Percentiles rank a stretch among this genome's conserved stretches.
phyloP scores from a whole-genome alignment of 2,797 vertebrate genomes.

The Chaetodon trifasciatus region DNA sequence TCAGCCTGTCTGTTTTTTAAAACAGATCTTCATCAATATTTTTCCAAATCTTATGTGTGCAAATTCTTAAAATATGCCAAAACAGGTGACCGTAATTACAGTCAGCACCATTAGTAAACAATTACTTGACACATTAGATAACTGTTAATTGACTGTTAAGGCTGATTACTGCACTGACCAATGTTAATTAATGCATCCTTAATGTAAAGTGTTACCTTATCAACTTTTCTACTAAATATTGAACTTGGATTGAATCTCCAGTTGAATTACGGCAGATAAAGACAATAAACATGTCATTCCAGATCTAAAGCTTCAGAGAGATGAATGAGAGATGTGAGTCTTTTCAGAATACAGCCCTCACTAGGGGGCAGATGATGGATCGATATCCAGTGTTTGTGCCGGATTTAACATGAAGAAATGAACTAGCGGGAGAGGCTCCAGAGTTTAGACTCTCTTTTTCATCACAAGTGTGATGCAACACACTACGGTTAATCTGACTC shows the following conservation, averaged over 20 bases:
- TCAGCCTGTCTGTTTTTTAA: not conserved
- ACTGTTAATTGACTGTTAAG: no score
- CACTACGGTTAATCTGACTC: constrained; percentile 69
- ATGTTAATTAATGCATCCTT: no score
- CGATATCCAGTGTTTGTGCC: constrained; percentile 3
- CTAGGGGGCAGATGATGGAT: not conserved
- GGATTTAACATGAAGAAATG: constrained; percentile 19
- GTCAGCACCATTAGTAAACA: not conserved
- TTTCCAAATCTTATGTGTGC: not conserved
- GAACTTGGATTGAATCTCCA: not conserved
- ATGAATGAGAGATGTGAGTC: not conserved
- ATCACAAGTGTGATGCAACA: constrained; percentile 71
- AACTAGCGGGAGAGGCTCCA: constrained; percentile 15
- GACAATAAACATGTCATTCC: not conserved
- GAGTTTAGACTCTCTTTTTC: constrained; percentile 32
- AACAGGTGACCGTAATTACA: not conserved
- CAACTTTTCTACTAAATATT: not conserved
- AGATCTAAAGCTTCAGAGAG: not conserved
- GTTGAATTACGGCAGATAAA: not conserved
- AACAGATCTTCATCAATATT: not conserved
- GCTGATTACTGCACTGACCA: no score
- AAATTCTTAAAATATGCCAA: not conserved
- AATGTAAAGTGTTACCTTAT: not conserved
- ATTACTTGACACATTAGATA: no score
- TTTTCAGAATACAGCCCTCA: constrained; percentile 1